Evolutionary conservation across 2,797 vertebrate genomes (phyloP).

Genomic region (Enteromius fasciolatus): DNA sequence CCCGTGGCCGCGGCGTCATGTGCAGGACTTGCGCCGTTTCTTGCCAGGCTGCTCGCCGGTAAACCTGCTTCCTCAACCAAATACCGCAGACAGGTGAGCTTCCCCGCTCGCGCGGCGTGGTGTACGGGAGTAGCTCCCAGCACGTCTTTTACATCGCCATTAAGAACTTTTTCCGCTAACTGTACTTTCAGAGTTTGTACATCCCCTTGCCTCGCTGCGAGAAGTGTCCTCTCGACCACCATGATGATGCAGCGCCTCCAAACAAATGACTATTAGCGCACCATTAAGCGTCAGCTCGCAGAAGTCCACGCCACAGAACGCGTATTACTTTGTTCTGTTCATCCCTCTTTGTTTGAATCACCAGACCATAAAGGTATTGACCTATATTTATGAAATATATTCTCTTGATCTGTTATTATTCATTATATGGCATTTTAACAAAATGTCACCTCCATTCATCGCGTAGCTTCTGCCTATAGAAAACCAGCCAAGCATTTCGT

Average conservation of each 20-base stretch:
- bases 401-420: not conserved
- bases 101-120: slow-evolving; percentile 91
- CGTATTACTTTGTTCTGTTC: not conserved
- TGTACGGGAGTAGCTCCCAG: slow-evolving; percentile 89
- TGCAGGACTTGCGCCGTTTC: slow-evolving; percentile 90
- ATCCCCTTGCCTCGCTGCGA: slow-evolving; percentile 88
- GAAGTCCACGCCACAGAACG: not conserved
- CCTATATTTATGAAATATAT: not conserved
- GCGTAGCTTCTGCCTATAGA: not conserved
- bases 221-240: slow-evolving; percentile 84
- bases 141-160: slow-evolving; percentile 76
- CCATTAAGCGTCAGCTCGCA: slow-evolving; percentile 49
- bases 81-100: slow-evolving; percentile 85
- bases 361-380: not conserved
- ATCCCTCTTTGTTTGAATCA: not conserved
- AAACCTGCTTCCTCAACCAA: slow-evolving; percentile 87
- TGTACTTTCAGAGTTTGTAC: slow-evolving; percentile 81
- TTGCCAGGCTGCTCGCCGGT: slow-evolving; percentile 78
- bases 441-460: not conserved
- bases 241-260: slow-evolving; percentile 67
- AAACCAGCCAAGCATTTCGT: not conserved
- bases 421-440: not conserved
- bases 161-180: slow-evolving; percentile 75
- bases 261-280: slow-evolving; percentile 56
- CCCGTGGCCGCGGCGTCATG: slow-evolving; percentile 96